Base-by-base conservation (phyloP, 2,797 vertebrate genomes). In the Taeniopygia guttata region DNA sequence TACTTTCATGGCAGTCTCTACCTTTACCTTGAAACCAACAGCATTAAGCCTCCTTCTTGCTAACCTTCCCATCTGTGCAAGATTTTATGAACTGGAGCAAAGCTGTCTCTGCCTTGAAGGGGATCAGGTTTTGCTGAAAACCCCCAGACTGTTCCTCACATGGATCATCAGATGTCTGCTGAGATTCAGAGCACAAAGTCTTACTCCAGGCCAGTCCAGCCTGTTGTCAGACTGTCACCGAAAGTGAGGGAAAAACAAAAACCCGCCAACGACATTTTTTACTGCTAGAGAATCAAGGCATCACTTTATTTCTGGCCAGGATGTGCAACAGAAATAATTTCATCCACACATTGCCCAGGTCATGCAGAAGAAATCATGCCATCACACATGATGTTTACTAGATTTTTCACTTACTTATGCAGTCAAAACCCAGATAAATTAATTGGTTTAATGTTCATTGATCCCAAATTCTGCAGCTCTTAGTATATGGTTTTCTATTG, bases 291-390 rank as follows among this genome's bases (percentile, higher is more conserved):
- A 64, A 55, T 73, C 16, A 21, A 64, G 25, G 16, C 43, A 48
- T 56, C 3, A 2, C 8, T 34, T 73, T 17, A 73, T 34, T 63
- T 64, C 49, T 70, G 27, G 40, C 34, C 49, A n/a, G n/a, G 23
- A n/a, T 63, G 20, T 7, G 20, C 49, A n/a, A 20, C 30, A 64
- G 16, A 48, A 73, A 25, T 55, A 3, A 40, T 73, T 64, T 42
- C 10, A 40, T 9, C 25, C 59, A 16, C 13, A 11, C 10, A 7
- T 48, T 19, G 13, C 16, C 58, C 0, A 2, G 16, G 34, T 34
- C 0, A 0, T 17, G 34, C 45, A 25, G 30, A 64, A 43, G 40
- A 83, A 64, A 74, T 34, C 6, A 34, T 34, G 29, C 36, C 30
- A 14, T 64, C 16, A 42, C 15, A 22, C 7, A 2, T n/a, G 40